These are phyloP conservation scores for Epinephelus malabaricus DNA, from an alignment of 2,797 vertebrate species.

Conservation along the genomic window DNA sequence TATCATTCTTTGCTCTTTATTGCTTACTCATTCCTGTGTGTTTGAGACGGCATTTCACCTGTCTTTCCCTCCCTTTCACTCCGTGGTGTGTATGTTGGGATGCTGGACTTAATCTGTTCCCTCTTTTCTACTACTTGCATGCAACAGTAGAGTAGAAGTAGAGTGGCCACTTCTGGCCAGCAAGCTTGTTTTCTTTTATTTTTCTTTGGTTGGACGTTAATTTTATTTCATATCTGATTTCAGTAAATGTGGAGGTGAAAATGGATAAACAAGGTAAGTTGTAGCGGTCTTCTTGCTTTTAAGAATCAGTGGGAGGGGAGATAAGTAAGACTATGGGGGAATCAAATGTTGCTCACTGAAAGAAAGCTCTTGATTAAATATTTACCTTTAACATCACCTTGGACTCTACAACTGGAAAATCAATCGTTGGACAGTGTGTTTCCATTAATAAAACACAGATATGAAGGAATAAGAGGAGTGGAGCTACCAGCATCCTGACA, in stretches of 20 bases:
- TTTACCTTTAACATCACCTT: constrained; percentile 37
- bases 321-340: constrained; percentile 33
- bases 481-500: constrained; percentile 85
- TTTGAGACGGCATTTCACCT: constrained; percentile 63
- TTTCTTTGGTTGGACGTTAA: constrained; percentile 79
- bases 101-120: constrained; percentile 81
- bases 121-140: constrained; percentile 75
- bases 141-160: constrained; percentile 73
- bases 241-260: constrained; percentile 86
- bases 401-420: constrained; percentile 27
- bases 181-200: constrained; percentile 49
- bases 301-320: constrained; percentile 50
- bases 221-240: constrained; percentile 88
- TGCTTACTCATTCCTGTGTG: constrained; percentile 65
- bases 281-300: constrained; percentile 78
- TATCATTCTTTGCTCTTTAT: constrained; percentile 35
- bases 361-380: constrained; percentile 43
- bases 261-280: constrained; percentile 87
- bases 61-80: constrained; percentile 32
- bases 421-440: constrained; percentile 41
- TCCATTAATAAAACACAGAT: constrained; percentile 14
- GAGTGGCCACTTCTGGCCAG: constrained; percentile 51
- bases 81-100: constrained; percentile 77
- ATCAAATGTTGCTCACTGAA: constrained; percentile 37
- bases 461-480: constrained; percentile 64